Evolutionary conservation across 2,888 invertebrate species (phyloP).

Genomic region (Aspidapion aeneum): DNA sequence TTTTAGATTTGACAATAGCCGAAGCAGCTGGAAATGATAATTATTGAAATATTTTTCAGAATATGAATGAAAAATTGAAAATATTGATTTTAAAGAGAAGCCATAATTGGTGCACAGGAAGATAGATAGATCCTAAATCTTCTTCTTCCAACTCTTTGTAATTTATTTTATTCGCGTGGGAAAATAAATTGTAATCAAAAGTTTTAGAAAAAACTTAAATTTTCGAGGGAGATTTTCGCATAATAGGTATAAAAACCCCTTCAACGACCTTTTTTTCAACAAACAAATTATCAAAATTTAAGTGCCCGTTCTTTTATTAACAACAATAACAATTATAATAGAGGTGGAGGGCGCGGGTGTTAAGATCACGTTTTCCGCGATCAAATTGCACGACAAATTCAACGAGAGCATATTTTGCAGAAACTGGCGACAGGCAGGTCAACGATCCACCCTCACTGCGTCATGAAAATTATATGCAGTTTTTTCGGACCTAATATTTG

Average conservation of each 20-base stretch:
- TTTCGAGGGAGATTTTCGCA: neutral
- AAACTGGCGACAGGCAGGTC: neutral
- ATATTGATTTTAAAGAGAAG: neutral
- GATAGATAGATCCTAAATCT: neutral
- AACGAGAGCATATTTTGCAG: neutral
- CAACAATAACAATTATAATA: neutral
- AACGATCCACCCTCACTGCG: neutral
- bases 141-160: neutral
- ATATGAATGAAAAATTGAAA: slow-evolving; percentile 3
- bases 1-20: slow-evolving; percentile 1
- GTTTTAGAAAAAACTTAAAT: neutral
- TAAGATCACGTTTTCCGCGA: too few species aligned
- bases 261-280: too few species aligned
- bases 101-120: slow-evolving; percentile 2
- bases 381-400: neutral
- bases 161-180: neutral
- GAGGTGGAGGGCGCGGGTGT: neutral
- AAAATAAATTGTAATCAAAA: neutral
- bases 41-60: neutral
- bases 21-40: slow-evolving; percentile 1
- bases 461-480: neutral
- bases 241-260: too few species aligned
- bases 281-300: neutral
- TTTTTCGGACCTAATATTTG: neutral
- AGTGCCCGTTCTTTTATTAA: neutral